Evolutionary conservation across 92 coral and sea anemone genomes (phyloP), one percentile per base, ranked within the genome.

Genomic region (Paramuricea clavata): DNA sequence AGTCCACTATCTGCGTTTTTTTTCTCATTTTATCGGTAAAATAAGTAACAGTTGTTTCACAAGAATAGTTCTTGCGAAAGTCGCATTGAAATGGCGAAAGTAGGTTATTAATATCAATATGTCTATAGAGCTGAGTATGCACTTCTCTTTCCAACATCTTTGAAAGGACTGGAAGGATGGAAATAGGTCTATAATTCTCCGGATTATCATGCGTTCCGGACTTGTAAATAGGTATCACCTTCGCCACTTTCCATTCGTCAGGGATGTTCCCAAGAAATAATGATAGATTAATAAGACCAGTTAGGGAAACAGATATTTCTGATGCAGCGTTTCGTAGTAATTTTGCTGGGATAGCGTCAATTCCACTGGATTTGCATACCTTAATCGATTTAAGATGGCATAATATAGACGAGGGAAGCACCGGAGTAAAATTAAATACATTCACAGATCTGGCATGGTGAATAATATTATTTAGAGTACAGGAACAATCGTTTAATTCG

Each of bases 331-430:
- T 41, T 12, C 42, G 9, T 32, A 68, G 43, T 21, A 68, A 27
- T 27, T 32, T 68, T 27, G 74, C 39, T 68, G 42, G 74, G 16
- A 68, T 32, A 68, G 2, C n/a, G n/a, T 68, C 74, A 68, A 32
- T 27, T 27, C 74, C 42, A 27, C 36, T 32, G n/a, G 74, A 68
- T 68, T 68, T 68, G 69, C 69, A 19, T 61, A 61, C 69, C 69
- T 61, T 61, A 61, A 61, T 61, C 2, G 69, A 68, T 30, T 68
- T 68, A 27, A 68, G 74, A 23, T 57, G n/a, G 65, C 65, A 57
- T 57, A 57, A 57, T 57, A 57, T 25, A 57, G 65, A 57, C 65
- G 69, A 61, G 69, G 69, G 69, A 61, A 61, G 69, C 69, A 61
- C 69, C 2, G 69, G 69, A 61, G 31, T 19, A 61, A 61, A 61